Evolutionary conservation across 2,797 vertebrate species (phyloP).

Genomic region (Smutsia gigantea): DNA sequence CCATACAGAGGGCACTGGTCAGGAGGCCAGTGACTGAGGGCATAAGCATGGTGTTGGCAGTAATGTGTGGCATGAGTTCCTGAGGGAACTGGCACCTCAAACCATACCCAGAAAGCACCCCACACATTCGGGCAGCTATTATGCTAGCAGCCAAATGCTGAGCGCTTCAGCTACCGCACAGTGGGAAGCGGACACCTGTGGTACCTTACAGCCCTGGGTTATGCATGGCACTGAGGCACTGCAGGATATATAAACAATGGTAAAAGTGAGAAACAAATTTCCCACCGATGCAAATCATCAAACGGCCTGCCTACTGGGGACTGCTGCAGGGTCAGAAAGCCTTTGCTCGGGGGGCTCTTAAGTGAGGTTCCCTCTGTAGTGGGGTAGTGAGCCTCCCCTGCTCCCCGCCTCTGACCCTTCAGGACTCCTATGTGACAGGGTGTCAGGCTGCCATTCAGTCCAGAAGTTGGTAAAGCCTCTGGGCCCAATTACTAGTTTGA

Average conservation of each 20-base stretch:
- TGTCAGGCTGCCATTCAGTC: not conserved
- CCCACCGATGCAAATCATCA: not conserved
- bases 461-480: not conserved
- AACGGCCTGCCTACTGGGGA: not conserved
- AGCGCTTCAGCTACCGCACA: not conserved
- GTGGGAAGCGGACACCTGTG: not conserved
- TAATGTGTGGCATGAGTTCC: no score
- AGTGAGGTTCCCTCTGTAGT: not conserved
- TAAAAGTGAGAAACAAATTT: not conserved
- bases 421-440: not conserved
- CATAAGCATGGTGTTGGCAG: not conserved
- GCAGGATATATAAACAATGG: not conserved
- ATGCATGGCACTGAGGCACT: not conserved
- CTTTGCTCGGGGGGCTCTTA: no score
- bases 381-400: not conserved
- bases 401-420: not conserved
- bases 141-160: not conserved
- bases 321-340: not conserved
- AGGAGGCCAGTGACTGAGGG: not conserved
- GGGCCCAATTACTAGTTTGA: not conserved
- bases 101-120: not conserved
- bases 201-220: not conserved
- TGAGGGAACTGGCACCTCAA: rapidly evolving
- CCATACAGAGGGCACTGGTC: not conserved
- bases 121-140: not conserved